Conservation (phyloP, 1,140 invertebrate species). For the Condylostylus longicornis region DNA sequence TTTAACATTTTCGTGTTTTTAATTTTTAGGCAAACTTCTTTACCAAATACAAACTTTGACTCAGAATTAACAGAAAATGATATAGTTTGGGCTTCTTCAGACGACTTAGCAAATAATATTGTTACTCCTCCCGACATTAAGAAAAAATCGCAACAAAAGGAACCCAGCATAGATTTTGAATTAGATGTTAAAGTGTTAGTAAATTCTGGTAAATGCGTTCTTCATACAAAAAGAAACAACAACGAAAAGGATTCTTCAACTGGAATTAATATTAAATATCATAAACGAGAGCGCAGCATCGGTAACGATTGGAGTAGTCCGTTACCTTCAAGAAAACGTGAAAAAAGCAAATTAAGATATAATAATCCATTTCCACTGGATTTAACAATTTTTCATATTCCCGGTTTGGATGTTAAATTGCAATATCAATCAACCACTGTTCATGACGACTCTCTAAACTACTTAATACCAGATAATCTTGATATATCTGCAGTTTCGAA, state of each 20-base stretch:
- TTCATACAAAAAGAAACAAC: slow-evolving; percentile 77
- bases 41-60: slow-evolving; percentile 54
- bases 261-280: slow-evolving; percentile 30
- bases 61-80: slow-evolving; percentile 45
- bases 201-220: slow-evolving; percentile 89
- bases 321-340: slow-evolving; percentile 33
- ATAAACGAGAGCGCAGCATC: slow-evolving; percentile 27
- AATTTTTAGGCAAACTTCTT: slow-evolving; percentile 41
- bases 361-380: slow-evolving; percentile 45
- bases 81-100: slow-evolving; percentile 36
- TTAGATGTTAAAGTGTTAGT: slow-evolving; percentile 92
- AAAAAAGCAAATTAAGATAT: slow-evolving; percentile 32
- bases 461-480: slow-evolving; percentile 22
- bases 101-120: slow-evolving; percentile 4
- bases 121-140: slow-evolving; percentile 29
- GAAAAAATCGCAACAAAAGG: no score
- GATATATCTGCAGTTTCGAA: slow-evolving; percentile 15
- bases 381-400: slow-evolving; percentile 86
- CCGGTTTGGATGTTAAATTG: slow-evolving; percentile 86
- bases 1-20: neutral
- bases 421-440: slow-evolving; percentile 77
- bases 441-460: slow-evolving; percentile 35
- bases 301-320: slow-evolving; percentile 35
- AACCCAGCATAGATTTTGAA: slow-evolving; percentile 93
- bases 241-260: slow-evolving; percentile 50